phyloP scores from a whole-genome alignment of 2,888 invertebrate species.

The Lithophane socia region DNA sequence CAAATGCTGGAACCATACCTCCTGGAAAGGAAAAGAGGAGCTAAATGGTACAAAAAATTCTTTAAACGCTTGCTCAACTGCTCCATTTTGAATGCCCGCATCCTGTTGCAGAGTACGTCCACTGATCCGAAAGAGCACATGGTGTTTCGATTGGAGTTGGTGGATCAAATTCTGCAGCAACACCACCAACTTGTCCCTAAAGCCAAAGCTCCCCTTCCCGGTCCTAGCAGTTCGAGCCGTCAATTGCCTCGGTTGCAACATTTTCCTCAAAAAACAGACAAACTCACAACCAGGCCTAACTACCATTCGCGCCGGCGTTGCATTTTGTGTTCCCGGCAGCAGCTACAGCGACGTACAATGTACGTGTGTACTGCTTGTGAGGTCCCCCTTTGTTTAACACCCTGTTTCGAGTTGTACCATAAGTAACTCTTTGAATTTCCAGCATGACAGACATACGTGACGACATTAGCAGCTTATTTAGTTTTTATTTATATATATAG shows the following conservation, averaged over 20 bases:
- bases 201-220: fast-evolving
- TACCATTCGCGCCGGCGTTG: too few species aligned
- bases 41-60: not conserved
- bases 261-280: not conserved
- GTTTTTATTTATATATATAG: too few species aligned
- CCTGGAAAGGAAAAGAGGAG: not conserved
- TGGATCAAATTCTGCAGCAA: not conserved
- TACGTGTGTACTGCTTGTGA: too few species aligned
- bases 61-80: not conserved
- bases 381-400: too few species aligned
- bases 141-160: not conserved
- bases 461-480: too few species aligned
- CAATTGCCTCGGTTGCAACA: not conserved
- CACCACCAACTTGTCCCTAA: not conserved
- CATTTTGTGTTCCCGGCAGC: too few species aligned
- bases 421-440: too few species aligned
- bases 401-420: too few species aligned
- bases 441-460: too few species aligned
- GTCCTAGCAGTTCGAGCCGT: not conserved
- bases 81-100: not conserved
- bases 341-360: too few species aligned
- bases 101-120: not conserved
- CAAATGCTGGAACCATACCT: not conserved
- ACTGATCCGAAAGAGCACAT: not conserved
- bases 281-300: too few species aligned